Base-by-base conservation (phyloP, 1,140 invertebrate genomes). In the Pteromalus puparum region DNA sequence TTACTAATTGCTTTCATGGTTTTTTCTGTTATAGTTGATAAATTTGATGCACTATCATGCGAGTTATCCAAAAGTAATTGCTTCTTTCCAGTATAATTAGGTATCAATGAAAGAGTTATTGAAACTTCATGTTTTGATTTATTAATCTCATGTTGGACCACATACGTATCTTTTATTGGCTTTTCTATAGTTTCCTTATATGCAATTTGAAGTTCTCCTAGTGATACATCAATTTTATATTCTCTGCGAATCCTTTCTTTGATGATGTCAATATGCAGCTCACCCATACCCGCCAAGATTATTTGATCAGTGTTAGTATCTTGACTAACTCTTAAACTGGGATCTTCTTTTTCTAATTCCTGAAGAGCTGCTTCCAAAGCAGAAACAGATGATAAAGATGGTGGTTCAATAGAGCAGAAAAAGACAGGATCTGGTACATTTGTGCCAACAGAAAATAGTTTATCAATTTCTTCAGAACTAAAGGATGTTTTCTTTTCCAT, bases 371-470 rank as follows among this genome's bases (percentile, higher is more conserved):
- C 91, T 75, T 99, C 98, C 86, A 99, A 93, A 7, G 95, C 90
- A 74, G 93, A 93, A 92, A 98, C 97, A 67, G 95, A 94, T 1
- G 95, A 94, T 82, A 96, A 89, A 80, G 97, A 98, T 0, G 98
- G 96, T 0, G 98, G 96, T 93, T 99, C 99, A 78, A 99, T 96
- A 0, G 98, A 98, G 91, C 99, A 99, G 90, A 99, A 98, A 92
- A 99, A 99, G 0, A 99, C 99, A 1, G 99, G 98, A 89, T 98
- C 96, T 0, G 98, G 98, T 84, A 98, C 93, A 72, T 95, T 94
- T 2, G 97, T 93, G 18, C 96, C 95, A 80, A 91, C 85, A 88
- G 94, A 88, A 93, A 94, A 96, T 82, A 92, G 87, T 42, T 89
- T 88, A 7, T 93, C 90, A 1, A 90, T 87, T 9, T 92, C 87